Evolutionary conservation across 2,113 vertebrate species (phyloP), one percentile per base, ranked within the genome.

Genomic region (Neolamprologus toae): DNA sequence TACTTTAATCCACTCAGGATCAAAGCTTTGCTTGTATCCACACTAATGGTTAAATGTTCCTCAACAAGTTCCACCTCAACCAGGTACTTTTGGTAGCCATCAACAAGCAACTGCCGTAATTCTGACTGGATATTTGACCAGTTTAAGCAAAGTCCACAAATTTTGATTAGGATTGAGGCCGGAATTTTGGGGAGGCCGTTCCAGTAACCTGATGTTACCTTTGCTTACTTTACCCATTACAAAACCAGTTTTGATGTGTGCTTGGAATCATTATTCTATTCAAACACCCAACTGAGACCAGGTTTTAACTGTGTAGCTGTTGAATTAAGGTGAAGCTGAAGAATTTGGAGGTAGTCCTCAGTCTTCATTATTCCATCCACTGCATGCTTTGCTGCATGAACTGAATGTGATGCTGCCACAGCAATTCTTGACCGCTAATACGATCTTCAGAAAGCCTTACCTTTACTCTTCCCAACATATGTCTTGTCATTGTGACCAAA

Each of bases 101-200:
- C 33, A 66, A 0, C 61, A 66, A 66, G 6, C 28, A 21, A 21
- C 61, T 66, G 61, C 17, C 0, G 0, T 66, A 0, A 66, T 35
- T 66, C 61, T 35, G 61, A 35, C 61, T 66, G 61, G 31, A n/a
- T n/a, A 35, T 66, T 63, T 63, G 17, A 63, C 17, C 59, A 35
- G 59, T 63, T 63, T 63, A 63, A n/a, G 31, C 4, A 63, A 63
- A 63, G 17, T 63, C 59, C 0, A 63, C 17, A 63, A 3, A 5
- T 63, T 63, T 11, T 7, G 9, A 63, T 1, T 2, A 61, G 16
- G 57, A 17, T 63, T 35, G 59, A 33, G 28, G 59, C 9, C 0
- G 4, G 0, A 19, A 35, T 19, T 63, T 5, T 63, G 31, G 6
- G 9, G 31, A n/a, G 59, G 59, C 59, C 17, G 3, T 63, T 63